Conservation (phyloP, 1,140 invertebrate species). For the Megalonaias nervosa region DNA sequence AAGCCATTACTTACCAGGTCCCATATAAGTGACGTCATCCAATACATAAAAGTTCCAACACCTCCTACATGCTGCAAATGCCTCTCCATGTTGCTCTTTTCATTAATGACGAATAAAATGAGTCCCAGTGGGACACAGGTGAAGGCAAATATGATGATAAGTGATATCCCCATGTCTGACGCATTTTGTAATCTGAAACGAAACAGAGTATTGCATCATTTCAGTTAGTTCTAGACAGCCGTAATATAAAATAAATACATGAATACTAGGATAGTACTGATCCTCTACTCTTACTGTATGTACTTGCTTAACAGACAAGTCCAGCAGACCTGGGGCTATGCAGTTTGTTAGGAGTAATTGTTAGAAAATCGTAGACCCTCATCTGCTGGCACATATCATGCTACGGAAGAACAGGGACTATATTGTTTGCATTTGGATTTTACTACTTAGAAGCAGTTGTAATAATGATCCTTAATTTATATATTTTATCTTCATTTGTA, state of each 20-base stretch:
- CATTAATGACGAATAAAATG: conserved; percentile 62
- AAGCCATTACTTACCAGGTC: conserved; percentile 68
- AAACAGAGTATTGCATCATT: no score
- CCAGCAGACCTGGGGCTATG: no score
- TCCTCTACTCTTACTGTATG: no score
- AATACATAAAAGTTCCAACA: conserved; percentile 63
- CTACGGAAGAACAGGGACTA: no score
- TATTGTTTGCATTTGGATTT: no score
- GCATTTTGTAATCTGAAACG: conserved; percentile 66
- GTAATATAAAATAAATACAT: not conserved
- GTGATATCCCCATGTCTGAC: conserved; percentile 72
- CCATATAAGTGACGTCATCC: conserved; percentile 66
- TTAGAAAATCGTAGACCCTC: no score
- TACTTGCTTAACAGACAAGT: no score
- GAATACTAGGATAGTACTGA: not conserved
- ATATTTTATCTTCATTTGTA: not conserved
- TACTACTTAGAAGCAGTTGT: no score
- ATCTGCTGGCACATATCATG: no score
- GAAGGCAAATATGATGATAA: conserved; percentile 71
- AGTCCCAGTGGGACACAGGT: conserved; percentile 67
- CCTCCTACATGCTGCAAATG: conserved; percentile 66
- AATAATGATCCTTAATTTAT: not conserved
- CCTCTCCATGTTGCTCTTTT: conserved; percentile 63
- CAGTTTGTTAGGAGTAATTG: no score
- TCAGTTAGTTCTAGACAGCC: not conserved